A percentile compares a stretch with the other conserved stretches of the same genome.
These are phyloP conservation scores for Dascyllus trimaculatus DNA, from an alignment of 2,113 vertebrate genomes.

Conservation along the genomic window DNA sequence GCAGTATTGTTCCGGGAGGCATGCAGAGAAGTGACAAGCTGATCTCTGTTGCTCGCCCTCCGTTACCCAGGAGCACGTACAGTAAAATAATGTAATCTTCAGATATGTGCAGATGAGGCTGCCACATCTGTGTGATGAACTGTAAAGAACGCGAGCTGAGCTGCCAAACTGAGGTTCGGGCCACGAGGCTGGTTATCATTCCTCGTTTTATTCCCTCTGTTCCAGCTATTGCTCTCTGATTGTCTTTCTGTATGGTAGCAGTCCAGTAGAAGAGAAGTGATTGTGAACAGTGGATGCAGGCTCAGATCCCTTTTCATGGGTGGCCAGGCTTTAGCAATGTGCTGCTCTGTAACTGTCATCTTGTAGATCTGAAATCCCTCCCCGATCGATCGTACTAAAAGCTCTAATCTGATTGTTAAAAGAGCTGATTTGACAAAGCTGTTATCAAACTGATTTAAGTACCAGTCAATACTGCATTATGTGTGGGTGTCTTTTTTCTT, in stretches of 20 bases:
- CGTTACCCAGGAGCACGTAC: constrained; percentile 20
- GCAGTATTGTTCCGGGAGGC: constrained; percentile 40
- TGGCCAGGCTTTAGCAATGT: constrained; percentile 57
- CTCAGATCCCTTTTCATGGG: constrained; percentile 59
- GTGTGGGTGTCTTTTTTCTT: constrained; percentile 68
- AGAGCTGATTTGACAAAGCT: constrained; percentile 89
- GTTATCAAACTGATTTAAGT: constrained; percentile 87
- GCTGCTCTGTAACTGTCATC: constrained; percentile 77
- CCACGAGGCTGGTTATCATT: constrained; percentile 51
- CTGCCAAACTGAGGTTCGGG: constrained; percentile 11
- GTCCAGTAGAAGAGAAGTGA: constrained; percentile 39
- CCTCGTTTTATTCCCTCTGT: constrained; percentile 40
- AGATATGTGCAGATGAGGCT: constrained; percentile 44
- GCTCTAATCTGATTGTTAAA: constrained; percentile 88
- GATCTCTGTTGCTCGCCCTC: constrained; percentile 35
- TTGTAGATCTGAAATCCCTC: constrained; percentile 77
- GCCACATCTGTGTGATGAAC: constrained; percentile 30
- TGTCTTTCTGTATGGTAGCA: constrained; percentile 40
- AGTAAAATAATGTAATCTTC: constrained; percentile 25
- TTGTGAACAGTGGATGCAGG: constrained; percentile 45
- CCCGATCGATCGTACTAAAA: constrained; percentile 84
- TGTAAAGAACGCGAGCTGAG: constrained; percentile 22
- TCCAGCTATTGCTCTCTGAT: constrained; percentile 55
- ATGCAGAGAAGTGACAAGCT: constrained; percentile 36
- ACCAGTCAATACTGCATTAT: constrained; percentile 84